Evolutionary conservation across 2,888 invertebrate genomes (phyloP).

Genomic region (Lochmaea capreae): DNA sequence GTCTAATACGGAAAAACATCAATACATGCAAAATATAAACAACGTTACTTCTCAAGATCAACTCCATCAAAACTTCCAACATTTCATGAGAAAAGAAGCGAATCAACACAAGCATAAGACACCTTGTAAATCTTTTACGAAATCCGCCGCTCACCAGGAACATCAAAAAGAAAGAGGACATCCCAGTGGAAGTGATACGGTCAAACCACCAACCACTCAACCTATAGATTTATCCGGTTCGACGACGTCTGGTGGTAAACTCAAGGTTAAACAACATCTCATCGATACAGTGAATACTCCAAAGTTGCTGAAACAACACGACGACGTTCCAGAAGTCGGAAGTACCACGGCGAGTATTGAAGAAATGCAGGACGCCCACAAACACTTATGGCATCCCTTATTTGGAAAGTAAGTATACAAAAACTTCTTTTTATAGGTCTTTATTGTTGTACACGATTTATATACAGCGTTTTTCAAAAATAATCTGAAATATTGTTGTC

Average conservation of each 20-base stretch:
- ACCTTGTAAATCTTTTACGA: conserved; percentile 53
- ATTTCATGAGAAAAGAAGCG: conserved; percentile 55
- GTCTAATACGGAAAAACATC: conserved; percentile 40
- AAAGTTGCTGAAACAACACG: conserved; percentile 59
- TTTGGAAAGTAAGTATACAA: conserved; percentile 81
- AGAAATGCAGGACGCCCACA: conserved; percentile 71
- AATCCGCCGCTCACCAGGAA: conserved; percentile 41
- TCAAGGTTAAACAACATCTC: conserved; percentile 66
- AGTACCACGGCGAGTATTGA: conserved; percentile 74
- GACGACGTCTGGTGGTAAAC: conserved; percentile 55
- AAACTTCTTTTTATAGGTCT: neutral
- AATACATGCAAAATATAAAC: conserved; percentile 53
- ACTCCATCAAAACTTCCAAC: conserved; percentile 52
- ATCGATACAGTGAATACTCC: conserved; percentile 63
- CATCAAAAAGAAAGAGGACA: conserved; percentile 42
- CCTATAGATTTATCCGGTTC: conserved; percentile 65
- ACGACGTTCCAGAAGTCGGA: conserved; percentile 73
- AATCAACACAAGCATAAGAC: conserved; percentile 51
- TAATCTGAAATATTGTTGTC: no score
- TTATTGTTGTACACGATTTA: no score
- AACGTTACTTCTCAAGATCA: conserved; percentile 53
- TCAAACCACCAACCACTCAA: conserved; percentile 50
- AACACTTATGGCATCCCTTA: conserved; percentile 86
- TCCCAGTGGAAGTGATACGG: conserved; percentile 29
- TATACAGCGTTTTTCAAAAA: no score